phyloP scores from a whole-genome alignment of 2,797 vertebrate species.

The Sebastes diaconus region DNA sequence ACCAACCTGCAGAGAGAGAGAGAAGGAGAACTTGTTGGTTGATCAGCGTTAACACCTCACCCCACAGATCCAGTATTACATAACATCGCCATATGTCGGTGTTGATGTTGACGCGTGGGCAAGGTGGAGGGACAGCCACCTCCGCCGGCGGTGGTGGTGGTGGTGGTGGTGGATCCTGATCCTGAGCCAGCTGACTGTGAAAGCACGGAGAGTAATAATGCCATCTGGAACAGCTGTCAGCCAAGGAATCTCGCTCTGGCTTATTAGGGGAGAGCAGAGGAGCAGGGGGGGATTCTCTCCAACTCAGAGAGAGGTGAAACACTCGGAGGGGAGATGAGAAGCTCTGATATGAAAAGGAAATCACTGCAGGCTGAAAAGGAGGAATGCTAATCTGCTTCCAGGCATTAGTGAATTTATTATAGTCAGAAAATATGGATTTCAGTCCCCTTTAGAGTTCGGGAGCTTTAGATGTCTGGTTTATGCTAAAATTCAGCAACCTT shows the following conservation, averaged over 20 bases:
- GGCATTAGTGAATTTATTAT: neutral
- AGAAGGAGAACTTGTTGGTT: neutral
- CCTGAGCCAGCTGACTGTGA: constrained; percentile 53
- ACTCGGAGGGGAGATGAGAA: constrained; percentile 38
- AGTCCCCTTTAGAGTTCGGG: neutral
- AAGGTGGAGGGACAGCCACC: constrained; percentile 32
- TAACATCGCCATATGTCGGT: constrained; percentile 67
- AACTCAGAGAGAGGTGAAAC: constrained; percentile 44
- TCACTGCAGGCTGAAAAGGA: constrained; percentile 23
- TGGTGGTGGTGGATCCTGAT: constrained; percentile 46
- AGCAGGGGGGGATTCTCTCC: constrained; percentile 32
- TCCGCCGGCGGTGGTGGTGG: constrained; percentile 41
- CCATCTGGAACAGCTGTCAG: constrained; percentile 76
- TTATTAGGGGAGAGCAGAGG: constrained; percentile 66
- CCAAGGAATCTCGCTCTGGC: constrained; percentile 62
- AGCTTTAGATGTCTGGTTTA: neutral
- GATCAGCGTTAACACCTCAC: constrained; percentile 4
- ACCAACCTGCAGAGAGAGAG: neutral
- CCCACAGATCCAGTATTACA: constrained; percentile 36
- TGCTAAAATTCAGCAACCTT: neutral
- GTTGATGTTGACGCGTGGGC: constrained; percentile 49
- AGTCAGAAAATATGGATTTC: constrained; percentile 3
- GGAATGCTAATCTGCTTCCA: constrained; percentile 19
- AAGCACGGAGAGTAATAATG: constrained; percentile 60
- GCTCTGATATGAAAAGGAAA: constrained; percentile 34